Percentiles rank a stretch among this genome's conserved stretches.
Evolutionary conservation across 2,113 vertebrate species (phyloP).

Genomic region (Zingel zingel): DNA sequence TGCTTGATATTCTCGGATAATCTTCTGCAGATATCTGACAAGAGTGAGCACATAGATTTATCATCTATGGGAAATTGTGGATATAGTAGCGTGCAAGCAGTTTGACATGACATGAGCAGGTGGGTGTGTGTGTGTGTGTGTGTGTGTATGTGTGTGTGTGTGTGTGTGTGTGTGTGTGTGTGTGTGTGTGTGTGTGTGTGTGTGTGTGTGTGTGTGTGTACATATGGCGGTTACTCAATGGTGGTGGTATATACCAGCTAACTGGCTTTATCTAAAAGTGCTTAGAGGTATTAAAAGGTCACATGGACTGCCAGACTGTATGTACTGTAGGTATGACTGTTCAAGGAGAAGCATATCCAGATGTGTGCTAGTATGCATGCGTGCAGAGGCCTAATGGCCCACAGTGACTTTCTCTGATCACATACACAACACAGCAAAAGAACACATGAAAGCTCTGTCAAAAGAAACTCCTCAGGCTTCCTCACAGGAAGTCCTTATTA

Average conservation of each 20-base stretch:
- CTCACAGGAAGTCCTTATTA: constrained; percentile 79
- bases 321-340: constrained; percentile 52
- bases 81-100: neutral
- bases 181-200: constrained; percentile 1
- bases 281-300: constrained; percentile 65
- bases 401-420: constrained; percentile 67
- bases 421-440: constrained; percentile 34
- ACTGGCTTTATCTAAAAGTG: constrained; percentile 56
- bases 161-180: neutral
- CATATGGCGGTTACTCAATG: constrained; percentile 19
- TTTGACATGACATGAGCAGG: constrained; percentile 36
- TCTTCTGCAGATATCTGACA: constrained; percentile 21
- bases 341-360: constrained; percentile 74
- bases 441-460: constrained; percentile 66
- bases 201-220: constrained; percentile 13
- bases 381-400: constrained; percentile 69
- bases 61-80: constrained; percentile 1
- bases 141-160: neutral
- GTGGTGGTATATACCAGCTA: constrained; percentile 37
- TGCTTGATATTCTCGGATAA: neutral
- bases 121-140: neutral
- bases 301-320: constrained; percentile 50
- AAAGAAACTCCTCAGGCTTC: constrained; percentile 65
- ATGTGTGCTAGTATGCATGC: constrained; percentile 71
- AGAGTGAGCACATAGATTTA: neutral